A percentile compares a stretch with the other conserved stretches of the same genome.
Conservation (phyloP, 1,140 invertebrate genomes). For the Kradibia gibbosae region DNA sequence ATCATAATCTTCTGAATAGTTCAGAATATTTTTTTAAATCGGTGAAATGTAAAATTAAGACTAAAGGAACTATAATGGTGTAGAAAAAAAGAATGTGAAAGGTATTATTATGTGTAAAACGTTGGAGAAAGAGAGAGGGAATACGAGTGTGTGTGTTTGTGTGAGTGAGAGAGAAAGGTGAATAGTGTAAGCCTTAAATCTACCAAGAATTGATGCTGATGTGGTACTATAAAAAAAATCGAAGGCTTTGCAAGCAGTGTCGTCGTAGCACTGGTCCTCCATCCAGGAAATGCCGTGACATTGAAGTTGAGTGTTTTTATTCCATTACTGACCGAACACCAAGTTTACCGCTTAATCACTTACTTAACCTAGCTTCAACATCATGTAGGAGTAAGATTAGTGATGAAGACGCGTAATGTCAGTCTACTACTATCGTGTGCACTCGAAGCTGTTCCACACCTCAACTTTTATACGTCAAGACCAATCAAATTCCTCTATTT, state of each 20-base stretch:
- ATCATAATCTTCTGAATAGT: constrained; percentile 38
- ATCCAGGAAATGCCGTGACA: constrained; percentile 37
- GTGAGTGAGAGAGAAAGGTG: constrained; percentile 39
- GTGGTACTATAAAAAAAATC: constrained; percentile 33
- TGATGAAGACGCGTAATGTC: constrained; percentile 34
- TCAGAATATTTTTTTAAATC: constrained; percentile 33
- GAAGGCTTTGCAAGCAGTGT: constrained; percentile 32
- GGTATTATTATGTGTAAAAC: no score
- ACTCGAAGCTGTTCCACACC: constrained; percentile 58
- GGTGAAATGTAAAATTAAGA: neutral
- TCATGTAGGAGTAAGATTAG: constrained; percentile 10
- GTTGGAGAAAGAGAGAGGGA: neutral
- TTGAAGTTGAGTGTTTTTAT: constrained; percentile 66
- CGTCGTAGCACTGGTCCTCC: constrained; percentile 7
- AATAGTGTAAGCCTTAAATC: constrained; percentile 37
- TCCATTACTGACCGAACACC: constrained; percentile 59
- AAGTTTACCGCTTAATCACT: constrained; percentile 62
- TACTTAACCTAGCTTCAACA: constrained; percentile 61
- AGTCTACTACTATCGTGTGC: constrained; percentile 35
- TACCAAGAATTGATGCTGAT: constrained; percentile 1
- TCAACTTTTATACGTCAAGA: constrained; percentile 64
- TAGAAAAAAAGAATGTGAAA: constrained; percentile 15
- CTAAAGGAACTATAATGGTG: neutral
- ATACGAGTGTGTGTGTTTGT: neutral
- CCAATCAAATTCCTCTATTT: constrained; percentile 31